Base-by-base conservation (phyloP, 2,113 vertebrate genomes). In the Sceloporus undulatus region DNA sequence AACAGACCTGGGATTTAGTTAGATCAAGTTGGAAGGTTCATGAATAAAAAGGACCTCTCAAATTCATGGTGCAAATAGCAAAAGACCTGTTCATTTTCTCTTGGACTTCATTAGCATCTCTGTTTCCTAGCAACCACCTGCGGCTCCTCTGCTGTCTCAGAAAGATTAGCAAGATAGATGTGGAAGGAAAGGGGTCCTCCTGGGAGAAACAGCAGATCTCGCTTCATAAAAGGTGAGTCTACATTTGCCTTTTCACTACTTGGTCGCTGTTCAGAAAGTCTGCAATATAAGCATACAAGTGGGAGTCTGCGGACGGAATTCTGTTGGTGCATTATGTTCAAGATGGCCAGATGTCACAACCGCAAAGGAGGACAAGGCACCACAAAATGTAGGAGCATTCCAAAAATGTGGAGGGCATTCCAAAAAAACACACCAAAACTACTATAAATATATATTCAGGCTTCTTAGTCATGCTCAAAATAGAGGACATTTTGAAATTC, bases 111-210 rank as follows among this genome's bases (percentile, higher is more conserved):
- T 86, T 78, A 68, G 74, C 75, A 78, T 78, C 85, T n/a, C 74
- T 34, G 85, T 86, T 66, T 78, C 85, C 40, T 86, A 86, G 85
- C 85, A 86, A 86, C 85, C 21, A 52, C 75, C 38, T 23, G 85
- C 59, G 14, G 21, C 59, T 86, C 84, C 83, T 54, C 52, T 18
- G 38, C 29, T 14, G 19, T 59, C 71, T 65, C 7, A 66, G 23
- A 78, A 78, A 86, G 75, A 76, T 77, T 48, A 66, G 40, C 56
- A 65, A 85, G 56, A 48, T 66, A n/a, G 6, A 74, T 25, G 62
- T 6, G 42, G 85, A 66, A n/a, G 59, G 52, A 86, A 86, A 52
- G 40, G 18, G 23, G 27, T 16, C 78, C 75, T 68, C 85, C 40
- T 4, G 2, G 75, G 85, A 78, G 59, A 48, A 66, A 48, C 27